Conservation (phyloP, 2,888 invertebrate species). For the Calephelis perditalis region DNA sequence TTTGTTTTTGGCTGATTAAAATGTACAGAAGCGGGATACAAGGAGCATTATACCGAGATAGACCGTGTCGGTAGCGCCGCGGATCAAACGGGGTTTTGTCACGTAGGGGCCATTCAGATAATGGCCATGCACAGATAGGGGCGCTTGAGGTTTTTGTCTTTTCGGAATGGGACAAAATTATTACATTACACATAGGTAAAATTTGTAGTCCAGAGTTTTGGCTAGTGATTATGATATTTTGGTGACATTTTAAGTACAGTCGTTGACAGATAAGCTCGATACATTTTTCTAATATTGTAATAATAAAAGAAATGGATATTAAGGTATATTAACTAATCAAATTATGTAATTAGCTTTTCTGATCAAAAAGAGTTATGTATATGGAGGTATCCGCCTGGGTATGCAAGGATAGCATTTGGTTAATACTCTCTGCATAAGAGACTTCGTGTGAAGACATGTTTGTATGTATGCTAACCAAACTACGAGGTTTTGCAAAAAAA, state of each 20-base stretch:
- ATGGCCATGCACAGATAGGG: constrained; percentile 55
- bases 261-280: not conserved
- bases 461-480: no score
- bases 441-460: no score
- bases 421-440: no score
- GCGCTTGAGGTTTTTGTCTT: constrained; percentile 59
- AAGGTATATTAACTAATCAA: no score
- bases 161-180: constrained; percentile 57
- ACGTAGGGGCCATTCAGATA: constrained; percentile 66
- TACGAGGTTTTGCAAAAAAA: no score
- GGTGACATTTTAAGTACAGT: not conserved
- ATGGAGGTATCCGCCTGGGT: no score
- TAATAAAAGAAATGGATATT: no score
- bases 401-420: no score
- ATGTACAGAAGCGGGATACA: constrained; percentile 67
- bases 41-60: constrained; percentile 60
- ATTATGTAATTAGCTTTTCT: no score
- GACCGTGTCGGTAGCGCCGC: constrained; percentile 54
- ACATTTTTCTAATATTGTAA: no score
- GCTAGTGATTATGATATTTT: constrained; percentile 37
- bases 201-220: constrained; percentile 5
- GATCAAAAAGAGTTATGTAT: no score
- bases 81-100: constrained; percentile 59
- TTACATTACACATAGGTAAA: constrained; percentile 43
- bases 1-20: constrained; percentile 63